Conservation (phyloP, 2,888 invertebrate species). For the Malthinus seriepunctatus region DNA sequence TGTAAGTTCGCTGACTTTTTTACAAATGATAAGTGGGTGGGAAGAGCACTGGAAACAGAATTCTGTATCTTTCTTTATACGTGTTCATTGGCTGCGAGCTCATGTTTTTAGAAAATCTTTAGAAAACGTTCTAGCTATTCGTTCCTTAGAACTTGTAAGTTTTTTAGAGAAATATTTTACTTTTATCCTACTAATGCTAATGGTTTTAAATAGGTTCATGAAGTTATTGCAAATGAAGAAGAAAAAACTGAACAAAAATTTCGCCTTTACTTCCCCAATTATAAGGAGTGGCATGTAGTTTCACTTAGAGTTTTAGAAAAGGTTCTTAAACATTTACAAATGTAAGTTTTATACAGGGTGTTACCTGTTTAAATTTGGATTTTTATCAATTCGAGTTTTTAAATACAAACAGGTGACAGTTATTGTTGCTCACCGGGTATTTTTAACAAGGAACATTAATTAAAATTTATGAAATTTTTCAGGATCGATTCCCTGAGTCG, state of each 20-base stretch:
- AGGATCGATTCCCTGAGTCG: constrained; percentile 62
- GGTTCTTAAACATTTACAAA: constrained; percentile 58
- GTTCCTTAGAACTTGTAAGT: constrained; percentile 55
- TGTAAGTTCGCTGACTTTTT: constrained; percentile 55
- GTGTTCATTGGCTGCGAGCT: constrained; percentile 62
- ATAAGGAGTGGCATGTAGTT: constrained; percentile 57
- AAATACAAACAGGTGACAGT: too few species aligned
- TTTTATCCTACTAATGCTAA: too few species aligned
- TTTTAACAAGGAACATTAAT: constrained; percentile 4
- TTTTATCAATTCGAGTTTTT: too few species aligned
- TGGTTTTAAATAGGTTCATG: constrained; percentile 40
- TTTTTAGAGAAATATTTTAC: constrained; percentile 30
- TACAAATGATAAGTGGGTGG: constrained; percentile 56
- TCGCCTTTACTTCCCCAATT: constrained; percentile 58
- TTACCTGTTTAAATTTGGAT: too few species aligned
- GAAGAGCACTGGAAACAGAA: constrained; percentile 55
- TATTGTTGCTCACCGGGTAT: too few species aligned
- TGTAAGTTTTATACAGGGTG: constrained; percentile 49
- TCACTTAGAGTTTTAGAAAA: constrained; percentile 55
- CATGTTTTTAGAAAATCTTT: constrained; percentile 59
- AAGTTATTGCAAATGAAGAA: constrained; percentile 35
- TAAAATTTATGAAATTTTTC: constrained; percentile 26
- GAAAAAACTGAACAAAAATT: constrained; percentile 45
- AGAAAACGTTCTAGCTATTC: constrained; percentile 57
- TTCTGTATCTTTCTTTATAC: constrained; percentile 53